phyloP scores from a whole-genome alignment of 2,797 vertebrate species.

The Aythya fuligula region DNA sequence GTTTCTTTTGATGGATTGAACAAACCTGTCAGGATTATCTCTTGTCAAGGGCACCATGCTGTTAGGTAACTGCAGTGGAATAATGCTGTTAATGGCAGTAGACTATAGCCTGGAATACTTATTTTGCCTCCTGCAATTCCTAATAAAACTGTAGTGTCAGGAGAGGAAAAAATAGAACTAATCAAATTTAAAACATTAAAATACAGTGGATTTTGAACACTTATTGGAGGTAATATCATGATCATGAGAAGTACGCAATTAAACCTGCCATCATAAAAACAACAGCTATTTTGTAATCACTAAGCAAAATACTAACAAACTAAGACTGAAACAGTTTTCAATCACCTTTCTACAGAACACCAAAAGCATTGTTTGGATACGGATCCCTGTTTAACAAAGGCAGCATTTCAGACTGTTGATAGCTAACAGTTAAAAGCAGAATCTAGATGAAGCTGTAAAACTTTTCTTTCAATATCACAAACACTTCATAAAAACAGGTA shows the following conservation, averaged over 20 bases:
- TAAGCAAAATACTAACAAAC: not conserved
- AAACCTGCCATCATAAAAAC: conserved; percentile 1
- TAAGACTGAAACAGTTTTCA: conserved; percentile 5
- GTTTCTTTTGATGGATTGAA: not conserved
- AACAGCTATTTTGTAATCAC: conserved; percentile 22
- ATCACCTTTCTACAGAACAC: conserved; percentile 18
- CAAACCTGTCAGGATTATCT: not conserved
- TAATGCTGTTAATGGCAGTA: not conserved
- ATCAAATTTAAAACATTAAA: not conserved
- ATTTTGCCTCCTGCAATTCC: not conserved
- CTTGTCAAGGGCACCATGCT: not conserved
- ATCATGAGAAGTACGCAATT: conserved; percentile 5
- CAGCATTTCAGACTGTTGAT: not conserved
- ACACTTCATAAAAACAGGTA: not conserved
- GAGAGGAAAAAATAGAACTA: not conserved
- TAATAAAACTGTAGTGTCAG: not conserved
- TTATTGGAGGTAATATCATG: conserved; percentile 25
- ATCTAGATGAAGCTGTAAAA: conserved; percentile 9
- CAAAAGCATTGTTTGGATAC: not conserved
- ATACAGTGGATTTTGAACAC: not conserved
- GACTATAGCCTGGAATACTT: not conserved
- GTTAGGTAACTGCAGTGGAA: not conserved
- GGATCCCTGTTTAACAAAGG: not conserved
- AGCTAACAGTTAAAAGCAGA: conserved; percentile 26
- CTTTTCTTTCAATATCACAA: not conserved